Evolutionary conservation across 2,888 invertebrate genomes (phyloP).

Genomic region (Torymus aiolomorphi): DNA sequence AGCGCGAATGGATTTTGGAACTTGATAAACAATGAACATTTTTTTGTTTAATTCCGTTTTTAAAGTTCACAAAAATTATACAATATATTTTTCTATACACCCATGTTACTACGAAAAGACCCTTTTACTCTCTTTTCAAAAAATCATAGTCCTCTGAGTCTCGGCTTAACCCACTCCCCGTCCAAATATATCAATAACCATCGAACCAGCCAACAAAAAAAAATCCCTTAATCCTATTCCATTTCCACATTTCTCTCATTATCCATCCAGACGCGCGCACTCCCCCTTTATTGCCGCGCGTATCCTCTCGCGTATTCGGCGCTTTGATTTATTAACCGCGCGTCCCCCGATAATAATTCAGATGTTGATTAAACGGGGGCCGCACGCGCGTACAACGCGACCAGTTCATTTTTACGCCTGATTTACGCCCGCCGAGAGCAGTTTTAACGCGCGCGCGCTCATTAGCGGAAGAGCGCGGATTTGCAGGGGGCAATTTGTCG

Average conservation of each 20-base stretch:
- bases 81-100: too few species aligned
- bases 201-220: too few species aligned
- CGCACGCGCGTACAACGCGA: neutral
- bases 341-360: conserved; percentile 72
- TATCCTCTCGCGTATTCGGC: conserved; percentile 7
- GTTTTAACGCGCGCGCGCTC: conserved; percentile 2
- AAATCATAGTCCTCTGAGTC: too few species aligned
- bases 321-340: conserved; percentile 72
- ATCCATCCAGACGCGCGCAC: neutral
- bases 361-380: conserved; percentile 70
- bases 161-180: too few species aligned
- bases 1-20: too few species aligned
- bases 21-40: too few species aligned
- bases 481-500: neutral
- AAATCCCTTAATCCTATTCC: neutral
- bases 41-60: too few species aligned
- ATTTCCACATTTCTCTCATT: conserved; percentile 4
- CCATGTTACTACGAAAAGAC: too few species aligned
- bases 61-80: too few species aligned
- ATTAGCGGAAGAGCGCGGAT: neutral
- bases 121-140: too few species aligned
- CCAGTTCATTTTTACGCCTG: conserved; percentile 70
- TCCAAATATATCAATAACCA: too few species aligned
- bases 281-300: neutral
- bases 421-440: conserved; percentile 63